Conservation (phyloP, 2,113 vertebrate species). For the Myotis davidii region DNA sequence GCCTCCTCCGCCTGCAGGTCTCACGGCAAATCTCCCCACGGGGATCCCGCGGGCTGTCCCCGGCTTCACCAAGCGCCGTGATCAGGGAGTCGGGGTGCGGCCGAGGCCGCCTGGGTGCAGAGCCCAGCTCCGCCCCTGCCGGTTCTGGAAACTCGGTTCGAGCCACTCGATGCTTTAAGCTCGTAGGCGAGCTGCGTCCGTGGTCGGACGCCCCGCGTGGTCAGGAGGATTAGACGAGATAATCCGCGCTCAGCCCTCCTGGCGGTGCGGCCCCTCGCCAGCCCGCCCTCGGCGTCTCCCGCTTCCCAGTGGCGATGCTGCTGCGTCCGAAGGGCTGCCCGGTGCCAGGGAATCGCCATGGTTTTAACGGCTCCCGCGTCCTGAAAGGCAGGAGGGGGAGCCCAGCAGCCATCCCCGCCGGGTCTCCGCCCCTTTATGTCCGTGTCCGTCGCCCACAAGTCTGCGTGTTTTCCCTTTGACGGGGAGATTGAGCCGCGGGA, state of each 20-base stretch:
- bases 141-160: not conserved
- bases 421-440: not conserved
- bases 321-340: not conserved
- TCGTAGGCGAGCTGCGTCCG: not conserved
- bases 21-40: not conserved
- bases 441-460: not conserved
- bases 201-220: not conserved
- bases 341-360: not conserved
- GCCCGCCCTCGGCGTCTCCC: not conserved
- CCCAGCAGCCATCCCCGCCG: not conserved
- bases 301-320: not conserved
- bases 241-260: not conserved
- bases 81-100: not conserved
- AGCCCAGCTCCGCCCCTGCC: not conserved
- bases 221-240: slow-evolving; percentile 7
- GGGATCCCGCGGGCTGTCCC: not conserved
- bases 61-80: not conserved
- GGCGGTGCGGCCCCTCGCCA: not conserved
- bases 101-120: slow-evolving; percentile 4
- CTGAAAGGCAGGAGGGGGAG: not conserved
- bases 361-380: not conserved
- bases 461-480: not conserved
- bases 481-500: fast-evolving
- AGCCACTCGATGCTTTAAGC: slow-evolving; percentile 11
- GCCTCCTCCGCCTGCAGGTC: not conserved